Percentiles rank a stretch among this genome's conserved stretches.
These are phyloP conservation scores for Galeruca laticollis DNA, from an alignment of 2,888 invertebrate species.

Conservation along the genomic window DNA sequence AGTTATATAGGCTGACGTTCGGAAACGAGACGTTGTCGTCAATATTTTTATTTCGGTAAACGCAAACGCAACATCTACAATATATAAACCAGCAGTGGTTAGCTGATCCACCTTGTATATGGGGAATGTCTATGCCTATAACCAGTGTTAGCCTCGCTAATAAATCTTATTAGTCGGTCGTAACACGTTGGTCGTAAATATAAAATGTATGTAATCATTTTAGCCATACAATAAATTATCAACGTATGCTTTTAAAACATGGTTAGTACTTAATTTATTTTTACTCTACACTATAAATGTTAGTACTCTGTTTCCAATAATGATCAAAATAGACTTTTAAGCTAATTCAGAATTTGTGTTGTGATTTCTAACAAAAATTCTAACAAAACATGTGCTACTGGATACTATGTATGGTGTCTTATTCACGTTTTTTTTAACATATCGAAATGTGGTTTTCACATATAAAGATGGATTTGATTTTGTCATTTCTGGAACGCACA, in stretches of 20 bases:
- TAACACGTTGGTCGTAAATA: conserved; percentile 52
- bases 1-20: no score
- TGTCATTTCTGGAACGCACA: no score
- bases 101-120: background rate
- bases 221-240: conserved; percentile 47
- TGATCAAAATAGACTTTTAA: background rate
- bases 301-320: background rate
- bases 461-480: no score
- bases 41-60: no score
- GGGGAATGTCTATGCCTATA: conserved; percentile 25
- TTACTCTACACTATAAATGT: conserved; percentile 1
- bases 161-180: conserved; percentile 52
- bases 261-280: conserved; percentile 10
- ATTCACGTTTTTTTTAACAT: no score
- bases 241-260: conserved; percentile 2
- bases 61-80: no score
- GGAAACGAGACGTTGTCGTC: no score
- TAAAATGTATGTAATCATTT: conserved; percentile 51
- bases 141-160: conserved; percentile 46
- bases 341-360: no score
- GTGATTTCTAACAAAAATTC: no score
- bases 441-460: no score
- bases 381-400: no score
- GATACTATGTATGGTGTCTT: no score
- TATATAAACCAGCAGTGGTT: background rate